phyloP scores from a whole-genome alignment of 2,113 vertebrate genomes.

The Microtus montanus region DNA sequence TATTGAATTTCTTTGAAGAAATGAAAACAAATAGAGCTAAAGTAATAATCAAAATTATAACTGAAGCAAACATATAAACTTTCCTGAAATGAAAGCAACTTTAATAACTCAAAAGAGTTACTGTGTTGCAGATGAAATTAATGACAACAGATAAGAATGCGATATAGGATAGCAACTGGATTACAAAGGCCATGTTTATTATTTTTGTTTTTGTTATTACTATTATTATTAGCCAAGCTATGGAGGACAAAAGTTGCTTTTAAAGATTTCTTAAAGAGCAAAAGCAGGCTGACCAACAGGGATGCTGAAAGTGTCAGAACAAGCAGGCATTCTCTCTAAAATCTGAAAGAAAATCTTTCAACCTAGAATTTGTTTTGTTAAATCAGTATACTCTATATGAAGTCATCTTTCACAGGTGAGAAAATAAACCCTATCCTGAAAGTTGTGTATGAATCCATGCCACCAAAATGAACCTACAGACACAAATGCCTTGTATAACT shows the following conservation, averaged over 20 bases:
- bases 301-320: not conserved
- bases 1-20: constrained; percentile 68
- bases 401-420: not conserved
- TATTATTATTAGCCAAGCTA: constrained; percentile 41
- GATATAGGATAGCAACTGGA: constrained; percentile 39
- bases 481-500: not conserved
- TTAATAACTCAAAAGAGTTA: constrained; percentile 61
- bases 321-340: not conserved
- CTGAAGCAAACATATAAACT: constrained; percentile 64
- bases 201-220: not conserved
- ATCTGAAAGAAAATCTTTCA: constrained; percentile 27
- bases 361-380: not conserved
- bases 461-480: not conserved
- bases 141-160: constrained; percentile 59
- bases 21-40: constrained; percentile 61
- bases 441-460: constrained; percentile 7
- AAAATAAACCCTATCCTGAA: constrained; percentile 7
- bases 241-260: constrained; percentile 8
- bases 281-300: not conserved
- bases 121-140: constrained; percentile 57
- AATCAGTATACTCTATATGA: not conserved
- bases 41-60: constrained; percentile 73
- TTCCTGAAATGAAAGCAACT: constrained; percentile 72
- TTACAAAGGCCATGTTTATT: constrained; percentile 31
- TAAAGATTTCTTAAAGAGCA: constrained; percentile 28